A percentile compares a stretch with the other conserved stretches of the same genome.
Conservation (phyloP, 2,888 invertebrate genomes). For the Sphaeridia pumilis region DNA sequence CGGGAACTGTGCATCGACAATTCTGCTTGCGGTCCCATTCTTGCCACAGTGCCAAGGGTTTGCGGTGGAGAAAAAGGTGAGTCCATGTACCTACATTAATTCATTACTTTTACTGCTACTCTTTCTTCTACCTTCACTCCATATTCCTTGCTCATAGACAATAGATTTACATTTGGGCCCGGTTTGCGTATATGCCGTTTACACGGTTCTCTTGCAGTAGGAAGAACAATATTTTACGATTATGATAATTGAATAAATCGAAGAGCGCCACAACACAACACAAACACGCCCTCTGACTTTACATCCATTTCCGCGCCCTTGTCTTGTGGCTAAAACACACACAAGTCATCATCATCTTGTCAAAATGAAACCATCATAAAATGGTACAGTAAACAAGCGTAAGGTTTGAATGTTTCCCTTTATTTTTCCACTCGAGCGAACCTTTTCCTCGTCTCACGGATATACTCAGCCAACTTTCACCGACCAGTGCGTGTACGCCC, state of each 20-base stretch:
- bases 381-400: slow-evolving; percentile 3
- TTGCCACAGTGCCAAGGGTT: slow-evolving; percentile 80
- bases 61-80: slow-evolving; percentile 84
- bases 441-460: no score
- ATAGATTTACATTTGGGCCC: no score
- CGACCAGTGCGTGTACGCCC: no score
- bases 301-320: background rate
- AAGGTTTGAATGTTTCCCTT: slow-evolving; percentile 1
- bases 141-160: background rate
- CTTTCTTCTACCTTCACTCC: background rate
- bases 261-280: no score
- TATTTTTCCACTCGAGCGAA: background rate
- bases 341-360: slow-evolving; percentile 3
- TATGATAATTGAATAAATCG: slow-evolving; percentile 4
- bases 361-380: slow-evolving; percentile 4
- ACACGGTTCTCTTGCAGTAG: no score
- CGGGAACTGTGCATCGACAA: slow-evolving; percentile 82
- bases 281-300: background rate
- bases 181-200: no score
- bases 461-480: no score
- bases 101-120: background rate
- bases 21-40: slow-evolving; percentile 75
- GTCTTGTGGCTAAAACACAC: background rate
- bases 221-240: background rate
- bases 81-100: slow-evolving; percentile 40